These are phyloP conservation scores for Aplocera efformata DNA, from an alignment of 2,888 invertebrate genomes.

Conservation along the genomic window DNA sequence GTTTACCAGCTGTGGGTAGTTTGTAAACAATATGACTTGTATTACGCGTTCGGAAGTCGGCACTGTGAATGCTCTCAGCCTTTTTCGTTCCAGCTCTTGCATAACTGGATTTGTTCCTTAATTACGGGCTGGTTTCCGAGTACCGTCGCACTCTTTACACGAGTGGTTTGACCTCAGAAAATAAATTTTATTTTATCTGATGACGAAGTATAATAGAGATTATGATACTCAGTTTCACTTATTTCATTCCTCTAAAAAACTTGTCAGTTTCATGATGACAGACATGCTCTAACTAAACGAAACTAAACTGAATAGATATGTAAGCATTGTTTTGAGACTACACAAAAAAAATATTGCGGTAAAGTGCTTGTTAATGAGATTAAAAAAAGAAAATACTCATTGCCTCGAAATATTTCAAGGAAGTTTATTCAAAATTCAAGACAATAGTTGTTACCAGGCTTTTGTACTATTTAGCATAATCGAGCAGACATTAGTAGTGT, in stretches of 20 bases:
- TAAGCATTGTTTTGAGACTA: too few relatives aligned
- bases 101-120: constrained; percentile 29
- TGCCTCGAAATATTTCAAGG: constrained; percentile 16
- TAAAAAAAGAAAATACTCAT: constrained; percentile 23
- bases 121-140: constrained; percentile 22
- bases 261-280: too few relatives aligned
- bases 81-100: constrained; percentile 20
- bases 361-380: constrained; percentile 9
- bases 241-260: too few relatives aligned
- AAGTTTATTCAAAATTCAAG: constrained; percentile 23
- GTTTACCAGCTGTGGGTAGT: constrained; percentile 3
- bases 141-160: constrained; percentile 18
- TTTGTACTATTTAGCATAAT: constrained; percentile 30
- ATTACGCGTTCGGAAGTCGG: constrained; percentile 18
- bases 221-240: too few relatives aligned
- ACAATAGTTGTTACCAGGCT: constrained; percentile 31
- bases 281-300: too few relatives aligned
- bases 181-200: constrained; percentile 4
- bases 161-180: constrained; percentile 19
- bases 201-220: too few relatives aligned
- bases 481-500: constrained; percentile 44
- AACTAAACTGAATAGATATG: too few relatives aligned
- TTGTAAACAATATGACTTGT: constrained; percentile 20
- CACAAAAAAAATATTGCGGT: too few relatives aligned
- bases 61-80: constrained; percentile 23